Evolutionary conservation across 2,888 invertebrate genomes (phyloP), one percentile per base, ranked within the genome.

Genomic region (Stenurella melanura): DNA sequence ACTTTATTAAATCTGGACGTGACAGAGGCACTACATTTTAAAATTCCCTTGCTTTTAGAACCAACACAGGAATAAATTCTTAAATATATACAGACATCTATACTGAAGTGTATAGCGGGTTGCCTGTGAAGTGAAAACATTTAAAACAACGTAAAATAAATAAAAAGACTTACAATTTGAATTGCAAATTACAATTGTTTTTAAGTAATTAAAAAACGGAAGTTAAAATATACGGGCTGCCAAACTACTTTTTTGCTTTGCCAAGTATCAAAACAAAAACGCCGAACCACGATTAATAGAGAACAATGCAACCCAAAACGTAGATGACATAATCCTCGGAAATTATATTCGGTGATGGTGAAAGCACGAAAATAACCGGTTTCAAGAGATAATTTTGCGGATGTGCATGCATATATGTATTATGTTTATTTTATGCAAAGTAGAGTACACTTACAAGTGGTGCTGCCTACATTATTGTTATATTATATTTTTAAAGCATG

Each of bases 321-420:
- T 67, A 21, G 54, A 54, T 67, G 67, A 67, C 26, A 54, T 54
- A 18, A 54, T 67, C 12, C 54, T 50, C 15, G 18, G 19, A 34
- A 64, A 19, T 34, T 42, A 64, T 17, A 42, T 38, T 34, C 10
- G 15, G 30, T 30, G 34, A 30, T 6, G 54, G 67, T 67, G 67
- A 67, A 67, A 67, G 67, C 34, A 34, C 26, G 9, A n/a, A 61
- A 61, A 64, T 50, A 50, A 50, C 50, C 7, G n/a, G 50, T 50
- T 50, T 50, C 9, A 42, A 42, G 42, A 42, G 42, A 50, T 50
- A n/a, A 50, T 17, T 17, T n/a, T 50, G n/a, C 4, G 4, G 21
- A 26, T n/a, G 15, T n/a, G n/a, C n/a, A n/a, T n/a, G n/a, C n/a
- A n/a, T n/a, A n/a, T n/a, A n/a, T 42, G 4, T 50, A 15, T 50